These are phyloP conservation scores for Melikaiella ostensackeni DNA, from an alignment of 2,888 invertebrate species.

Conservation along the genomic window DNA sequence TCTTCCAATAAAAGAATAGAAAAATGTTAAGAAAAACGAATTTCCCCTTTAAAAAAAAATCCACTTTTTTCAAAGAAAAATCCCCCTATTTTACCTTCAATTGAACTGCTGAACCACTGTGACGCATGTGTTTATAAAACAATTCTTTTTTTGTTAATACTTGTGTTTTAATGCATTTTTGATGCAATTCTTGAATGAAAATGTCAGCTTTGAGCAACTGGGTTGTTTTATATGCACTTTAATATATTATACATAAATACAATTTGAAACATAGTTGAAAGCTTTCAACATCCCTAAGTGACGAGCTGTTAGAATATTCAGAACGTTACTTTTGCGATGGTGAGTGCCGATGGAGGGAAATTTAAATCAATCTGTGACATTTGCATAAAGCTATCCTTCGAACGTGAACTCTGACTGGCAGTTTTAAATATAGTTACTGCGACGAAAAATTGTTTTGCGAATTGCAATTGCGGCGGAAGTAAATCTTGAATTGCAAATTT, in stretches of 20 bases:
- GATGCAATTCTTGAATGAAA: not conserved
- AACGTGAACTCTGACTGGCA: conserved; percentile 6
- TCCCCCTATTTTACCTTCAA: no score
- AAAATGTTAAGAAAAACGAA: no score
- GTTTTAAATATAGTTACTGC: conserved; percentile 4
- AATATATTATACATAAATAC: not conserved
- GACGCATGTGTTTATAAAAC: not conserved
- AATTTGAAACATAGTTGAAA: not conserved
- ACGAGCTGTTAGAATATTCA: conserved; percentile 37
- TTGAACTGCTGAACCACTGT: no score
- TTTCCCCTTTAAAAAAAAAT: no score
- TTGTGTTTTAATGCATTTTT: conserved; percentile 1
- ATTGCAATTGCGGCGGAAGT: not conserved
- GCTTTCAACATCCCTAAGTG: conserved; percentile 38
- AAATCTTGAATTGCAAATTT: not conserved
- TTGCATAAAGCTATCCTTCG: conserved; percentile 26
- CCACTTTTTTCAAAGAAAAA: no score
- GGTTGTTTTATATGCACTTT: conserved; percentile 2
- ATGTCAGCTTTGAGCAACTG: not conserved
- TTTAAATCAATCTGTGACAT: conserved; percentile 31
- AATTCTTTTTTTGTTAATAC: not conserved
- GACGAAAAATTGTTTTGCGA: not conserved
- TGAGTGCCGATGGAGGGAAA: conserved; percentile 29
- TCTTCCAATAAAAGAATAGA: no score
- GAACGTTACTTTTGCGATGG: conserved; percentile 28